Base-by-base conservation (phyloP, 1,140 invertebrate species). In the Zaprionus taronus region DNA sequence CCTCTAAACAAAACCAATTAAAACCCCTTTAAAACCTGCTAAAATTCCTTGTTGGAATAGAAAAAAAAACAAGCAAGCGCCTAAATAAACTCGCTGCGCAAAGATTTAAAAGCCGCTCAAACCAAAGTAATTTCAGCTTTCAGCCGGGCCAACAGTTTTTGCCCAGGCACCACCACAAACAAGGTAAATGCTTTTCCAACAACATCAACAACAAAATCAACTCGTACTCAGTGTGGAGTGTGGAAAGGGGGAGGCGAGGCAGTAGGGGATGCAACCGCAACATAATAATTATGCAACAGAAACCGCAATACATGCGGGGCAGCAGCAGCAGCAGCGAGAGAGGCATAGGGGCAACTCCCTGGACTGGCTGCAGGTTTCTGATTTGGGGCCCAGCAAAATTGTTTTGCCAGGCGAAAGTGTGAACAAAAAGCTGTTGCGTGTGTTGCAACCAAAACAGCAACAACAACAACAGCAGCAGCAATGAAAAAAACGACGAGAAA, bases 201-300 rank as follows among this genome's bases (percentile, higher is more conserved):
- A 80, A 73, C 83, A 81, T 70, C 77, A 80, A 72, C 72, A 86
- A 67, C 70, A 85, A 74, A 74, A 79, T 83, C 76, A 71, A 76
- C 67, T 73, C 53, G 53, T 62, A 47, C 49, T 51, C 55, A 62
- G 11, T 34, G 61, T 44, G 41, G 2, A 17, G 41, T n/a, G 38
- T n/a, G n/a, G 15, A 7, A n/a, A 1, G 9, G 17, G 9, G 47
- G 2, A n/a, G 7, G 47, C 20, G 11, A 2, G 11, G 20, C 20
- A 20, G 20, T n/a, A 49, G 47, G 75, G 71, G 69, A 36, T 72
- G 76, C 76, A 84, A 90, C 84, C 84, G 79, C 84, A 89, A 89
- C 84, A 89, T 90, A 89, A 89, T 89, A 89, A 89, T 89, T 89
- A 89, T 89, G 84, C 84, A 90, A 89, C 84, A 89, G 81, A 89